Conservation (phyloP, 1,140 invertebrate species). For the Aphaenogaster rudis region DNA sequence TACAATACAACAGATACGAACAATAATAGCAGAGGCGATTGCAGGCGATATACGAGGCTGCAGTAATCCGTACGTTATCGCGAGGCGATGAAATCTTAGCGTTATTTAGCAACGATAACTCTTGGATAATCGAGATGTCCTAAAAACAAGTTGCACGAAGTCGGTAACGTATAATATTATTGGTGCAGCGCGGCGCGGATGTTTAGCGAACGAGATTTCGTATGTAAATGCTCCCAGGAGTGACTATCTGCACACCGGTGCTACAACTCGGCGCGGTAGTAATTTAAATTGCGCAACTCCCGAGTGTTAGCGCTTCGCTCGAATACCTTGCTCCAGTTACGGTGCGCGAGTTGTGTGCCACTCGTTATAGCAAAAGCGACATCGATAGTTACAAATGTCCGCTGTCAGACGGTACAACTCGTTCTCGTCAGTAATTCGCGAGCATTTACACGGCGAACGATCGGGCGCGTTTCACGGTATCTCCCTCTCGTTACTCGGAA, state of each 20-base stretch:
- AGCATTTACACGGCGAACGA: conserved; percentile 15
- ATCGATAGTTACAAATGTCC: conserved; percentile 62
- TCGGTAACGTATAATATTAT: conserved; percentile 44
- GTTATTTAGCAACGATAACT: neutral
- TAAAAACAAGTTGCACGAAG: conserved; percentile 39
- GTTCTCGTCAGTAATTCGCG: conserved; percentile 46
- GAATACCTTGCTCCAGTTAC: conserved; percentile 61
- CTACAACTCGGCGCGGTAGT: conserved; percentile 40
- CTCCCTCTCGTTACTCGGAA: conserved; percentile 1
- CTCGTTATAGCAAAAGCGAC: conserved; percentile 53
- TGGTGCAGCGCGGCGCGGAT: conserved; percentile 6
- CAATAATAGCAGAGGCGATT: neutral
- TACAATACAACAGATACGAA: neutral
- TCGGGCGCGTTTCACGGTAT: conserved; percentile 6
- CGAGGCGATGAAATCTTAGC: neutral
- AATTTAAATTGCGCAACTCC: conserved; percentile 65
- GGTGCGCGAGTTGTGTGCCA: conserved; percentile 11
- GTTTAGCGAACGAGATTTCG: conserved; percentile 55
- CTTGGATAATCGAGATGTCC: conserved; percentile 29
- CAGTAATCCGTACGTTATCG: neutral
- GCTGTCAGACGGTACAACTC: conserved; percentile 48
- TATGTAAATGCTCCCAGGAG: conserved; percentile 62
- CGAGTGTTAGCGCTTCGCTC: conserved; percentile 59
- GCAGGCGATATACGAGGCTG: neutral
- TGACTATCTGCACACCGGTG: conserved; percentile 33